Base-by-base conservation (phyloP, 2,797 vertebrate genomes). In the Macropodus opercularis region DNA sequence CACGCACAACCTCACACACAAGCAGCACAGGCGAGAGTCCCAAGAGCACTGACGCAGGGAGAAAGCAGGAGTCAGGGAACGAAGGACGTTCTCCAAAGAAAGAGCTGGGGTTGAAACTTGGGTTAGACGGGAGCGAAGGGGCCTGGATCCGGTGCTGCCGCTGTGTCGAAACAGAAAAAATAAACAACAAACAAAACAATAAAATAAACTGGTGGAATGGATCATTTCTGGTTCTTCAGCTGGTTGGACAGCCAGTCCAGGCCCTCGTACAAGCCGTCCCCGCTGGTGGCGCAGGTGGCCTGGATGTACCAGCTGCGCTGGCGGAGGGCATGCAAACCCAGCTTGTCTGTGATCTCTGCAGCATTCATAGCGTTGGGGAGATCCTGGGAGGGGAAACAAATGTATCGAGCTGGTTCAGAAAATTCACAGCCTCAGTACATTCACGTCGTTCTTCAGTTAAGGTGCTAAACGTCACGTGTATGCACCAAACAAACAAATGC, bases 221-320 rank as follows among this genome's bases (percentile, higher is more conserved):
- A 92, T 94, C 92, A 94, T 92, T 95, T 95, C 88, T 91, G 91
- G 86, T 90, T 93, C 85, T 93, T 93, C 35, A 94, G 90, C 90
- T 95, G 94, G 88, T 93, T 94, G 87, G 93, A 93, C 76, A 94
- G 93, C 94, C 94, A 95, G 82, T 94, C 92, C 54, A 94, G 93
- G 59, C 94, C 94, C 85, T 95, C 93, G 10, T 93, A 94, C 53
- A 94, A 75, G 49, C 94, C 94, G 9, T 94, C 93, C 7, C 94
- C 94, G 3, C 92, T 94, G 81, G 93, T 94, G 71, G 94, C 94
- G 27, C 94, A 95, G 70, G 93, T 94, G 75, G 93, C 93, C 89
- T 94, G 94, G 85, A 95, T 94, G 87, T 93, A 94, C 94, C 94
- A 94, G 89, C 83, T 93, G 80, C 94, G 91, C 53, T 93, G 91